Evolutionary conservation across 2,113 vertebrate species (phyloP).

Genomic region (Aythya baeri): DNA sequence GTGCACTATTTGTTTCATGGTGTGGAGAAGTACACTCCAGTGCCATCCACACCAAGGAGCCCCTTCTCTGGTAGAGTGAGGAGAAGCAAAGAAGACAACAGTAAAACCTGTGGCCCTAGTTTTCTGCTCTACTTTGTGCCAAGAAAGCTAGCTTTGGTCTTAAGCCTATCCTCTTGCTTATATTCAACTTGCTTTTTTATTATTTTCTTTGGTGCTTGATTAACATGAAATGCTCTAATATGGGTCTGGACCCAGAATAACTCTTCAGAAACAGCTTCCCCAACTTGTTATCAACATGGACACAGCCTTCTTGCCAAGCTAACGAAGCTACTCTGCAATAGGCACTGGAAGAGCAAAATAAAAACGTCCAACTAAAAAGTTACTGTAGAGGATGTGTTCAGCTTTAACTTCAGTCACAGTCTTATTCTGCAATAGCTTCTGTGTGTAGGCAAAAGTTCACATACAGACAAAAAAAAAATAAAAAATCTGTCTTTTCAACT

Average conservation of each 20-base stretch:
- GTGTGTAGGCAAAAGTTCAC: fast-evolving
- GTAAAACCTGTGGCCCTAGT: background rate
- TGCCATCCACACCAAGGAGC: background rate
- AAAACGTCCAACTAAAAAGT: background rate
- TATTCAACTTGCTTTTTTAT: background rate
- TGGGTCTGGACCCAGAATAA: background rate
- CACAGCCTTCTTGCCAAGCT: background rate
- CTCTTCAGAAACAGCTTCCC: fast-evolving
- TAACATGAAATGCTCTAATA: fast-evolving
- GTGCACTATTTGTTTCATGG: fast-evolving
- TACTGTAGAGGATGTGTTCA: fast-evolving
- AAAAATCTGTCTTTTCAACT: background rate
- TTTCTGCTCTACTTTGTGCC: background rate
- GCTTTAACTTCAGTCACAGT: background rate
- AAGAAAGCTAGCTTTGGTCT: background rate
- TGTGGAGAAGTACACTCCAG: background rate
- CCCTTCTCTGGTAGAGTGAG: background rate
- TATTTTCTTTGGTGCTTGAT: background rate
- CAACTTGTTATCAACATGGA: fast-evolving
- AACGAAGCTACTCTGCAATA: background rate
- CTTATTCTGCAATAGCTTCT: background rate
- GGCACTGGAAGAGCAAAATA: background rate
- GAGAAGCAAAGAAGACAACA: background rate
- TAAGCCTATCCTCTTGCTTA: background rate
- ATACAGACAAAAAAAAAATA: background rate